These are phyloP conservation scores for Pipistrellus nathusii DNA, from an alignment of 2,797 vertebrate genomes.

Conservation along the genomic window DNA sequence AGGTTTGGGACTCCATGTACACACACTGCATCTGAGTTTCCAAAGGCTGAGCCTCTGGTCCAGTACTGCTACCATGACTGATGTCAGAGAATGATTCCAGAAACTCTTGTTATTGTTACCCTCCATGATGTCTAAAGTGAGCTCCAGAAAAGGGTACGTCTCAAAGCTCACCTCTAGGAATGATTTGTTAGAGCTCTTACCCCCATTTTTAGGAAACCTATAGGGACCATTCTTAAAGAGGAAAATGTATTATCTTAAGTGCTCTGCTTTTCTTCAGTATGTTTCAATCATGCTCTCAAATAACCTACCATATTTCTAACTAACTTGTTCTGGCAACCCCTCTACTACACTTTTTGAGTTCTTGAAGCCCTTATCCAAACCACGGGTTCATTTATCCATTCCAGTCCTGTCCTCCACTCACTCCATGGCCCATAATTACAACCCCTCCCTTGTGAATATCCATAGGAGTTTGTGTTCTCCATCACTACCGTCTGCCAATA, in stretches of 20 bases:
- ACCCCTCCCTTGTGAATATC: neutral
- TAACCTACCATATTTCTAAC: neutral
- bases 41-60: neutral
- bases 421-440: neutral
- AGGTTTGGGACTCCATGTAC: neutral
- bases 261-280: neutral
- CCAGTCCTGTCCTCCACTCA: neutral
- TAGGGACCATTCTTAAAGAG: neutral
- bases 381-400: neutral
- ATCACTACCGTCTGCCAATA: conserved; percentile 12
- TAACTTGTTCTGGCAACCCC: neutral
- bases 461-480: neutral
- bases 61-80: neutral
- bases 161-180: neutral
- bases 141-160: neutral
- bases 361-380: neutral
- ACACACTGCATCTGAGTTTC: neutral
- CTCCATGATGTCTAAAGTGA: neutral
- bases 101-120: neutral
- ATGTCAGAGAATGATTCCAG: neutral
- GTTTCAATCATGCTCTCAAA: neutral
- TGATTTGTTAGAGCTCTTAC: neutral
- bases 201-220: neutral
- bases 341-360: neutral
- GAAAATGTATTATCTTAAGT: neutral